Percentiles rank a stretch among this genome's conserved stretches.
phyloP scores from a whole-genome alignment of 2,888 invertebrate species.

The Blomia tropicalis region DNA sequence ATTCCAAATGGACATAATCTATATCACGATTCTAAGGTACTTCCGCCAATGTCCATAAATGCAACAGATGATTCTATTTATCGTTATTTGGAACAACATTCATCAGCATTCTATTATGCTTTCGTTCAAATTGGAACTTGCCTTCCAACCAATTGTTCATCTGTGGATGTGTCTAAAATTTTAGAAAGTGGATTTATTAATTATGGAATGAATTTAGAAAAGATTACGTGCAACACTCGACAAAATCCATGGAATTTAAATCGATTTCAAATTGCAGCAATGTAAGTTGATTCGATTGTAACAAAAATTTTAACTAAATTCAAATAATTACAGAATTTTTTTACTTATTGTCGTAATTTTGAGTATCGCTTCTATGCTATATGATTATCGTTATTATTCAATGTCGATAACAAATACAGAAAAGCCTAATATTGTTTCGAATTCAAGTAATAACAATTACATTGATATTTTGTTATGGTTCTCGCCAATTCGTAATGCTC shows the following conservation, averaged over 20 bases:
- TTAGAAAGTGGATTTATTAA: neutral
- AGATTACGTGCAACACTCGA: neutral
- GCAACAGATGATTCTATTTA: neutral
- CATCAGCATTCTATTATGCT: neutral
- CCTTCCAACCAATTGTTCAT: neutral
- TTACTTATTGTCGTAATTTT: too few species aligned
- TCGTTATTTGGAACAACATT: neutral
- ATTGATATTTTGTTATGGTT: slow-evolving; percentile 9
- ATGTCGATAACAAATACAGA: too few species aligned
- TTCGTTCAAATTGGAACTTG: neutral
- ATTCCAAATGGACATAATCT: neutral
- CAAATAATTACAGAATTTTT: too few species aligned
- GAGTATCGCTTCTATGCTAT: too few species aligned
- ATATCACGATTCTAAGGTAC: neutral
- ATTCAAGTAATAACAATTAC: neutral
- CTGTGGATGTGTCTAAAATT: too few species aligned
- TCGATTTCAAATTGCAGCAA: neutral
- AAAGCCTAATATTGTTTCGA: neutral
- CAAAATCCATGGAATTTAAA: neutral
- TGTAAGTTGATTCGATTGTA: too few species aligned
- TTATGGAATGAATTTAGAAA: neutral
- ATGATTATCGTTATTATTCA: too few species aligned
- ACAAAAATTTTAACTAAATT: too few species aligned
- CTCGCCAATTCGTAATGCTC: slow-evolving; percentile 21
- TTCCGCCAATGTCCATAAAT: neutral